Conservation (phyloP, 2,797 vertebrate species). For the Odontamblyopus rebecca region DNA sequence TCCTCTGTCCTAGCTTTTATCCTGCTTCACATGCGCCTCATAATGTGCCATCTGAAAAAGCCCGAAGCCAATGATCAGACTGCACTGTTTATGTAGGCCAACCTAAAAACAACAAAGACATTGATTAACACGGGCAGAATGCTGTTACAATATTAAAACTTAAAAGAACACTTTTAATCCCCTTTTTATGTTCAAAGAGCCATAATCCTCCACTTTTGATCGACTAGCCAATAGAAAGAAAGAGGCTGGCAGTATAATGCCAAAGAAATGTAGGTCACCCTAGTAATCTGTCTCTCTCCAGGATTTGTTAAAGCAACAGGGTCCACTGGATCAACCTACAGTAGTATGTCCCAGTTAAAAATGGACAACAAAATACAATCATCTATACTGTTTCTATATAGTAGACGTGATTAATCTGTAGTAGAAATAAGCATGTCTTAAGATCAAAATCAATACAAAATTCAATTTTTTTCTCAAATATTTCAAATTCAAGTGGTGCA, state of each 20-base stretch:
- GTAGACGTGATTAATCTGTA: background rate
- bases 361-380: background rate
- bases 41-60: constrained; percentile 21
- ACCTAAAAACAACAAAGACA: constrained; percentile 47
- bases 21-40: constrained; percentile 17
- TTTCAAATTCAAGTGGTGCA: background rate
- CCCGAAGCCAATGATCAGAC: constrained; percentile 1
- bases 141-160: constrained; percentile 11
- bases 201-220: constrained; percentile 13
- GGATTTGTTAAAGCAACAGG: constrained; percentile 18
- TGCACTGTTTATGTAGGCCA: background rate
- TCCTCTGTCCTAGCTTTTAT: constrained; percentile 17
- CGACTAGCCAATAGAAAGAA: constrained; percentile 14
- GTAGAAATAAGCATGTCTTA: background rate
- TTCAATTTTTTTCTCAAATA: background rate
- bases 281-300: constrained; percentile 13
- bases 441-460: background rate
- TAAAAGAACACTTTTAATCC: constrained; percentile 11
- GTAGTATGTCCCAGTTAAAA: background rate
- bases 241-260: constrained; percentile 10
- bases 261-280: constrained; percentile 17
- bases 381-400: background rate
- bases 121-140: constrained; percentile 22
- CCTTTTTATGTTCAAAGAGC: constrained; percentile 3
- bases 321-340: background rate